A percentile compares a stretch with the other conserved stretches of the same genome.
Conservation (phyloP, 2,797 vertebrate genomes). For the Poliocrania exsul region DNA sequence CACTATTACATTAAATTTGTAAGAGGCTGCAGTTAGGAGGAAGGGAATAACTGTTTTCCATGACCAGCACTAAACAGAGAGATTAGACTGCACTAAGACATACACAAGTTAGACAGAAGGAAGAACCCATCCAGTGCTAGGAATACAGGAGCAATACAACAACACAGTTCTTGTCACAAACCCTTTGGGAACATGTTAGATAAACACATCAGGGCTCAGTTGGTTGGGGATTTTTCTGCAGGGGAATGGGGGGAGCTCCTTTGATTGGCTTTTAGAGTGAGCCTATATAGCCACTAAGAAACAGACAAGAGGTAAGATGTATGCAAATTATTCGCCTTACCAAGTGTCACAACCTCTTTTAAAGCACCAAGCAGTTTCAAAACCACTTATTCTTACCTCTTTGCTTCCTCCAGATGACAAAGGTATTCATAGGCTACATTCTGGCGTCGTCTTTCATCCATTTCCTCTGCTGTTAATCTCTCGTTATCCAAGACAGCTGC, state of each 20-base stretch:
- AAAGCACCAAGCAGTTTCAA: not conserved
- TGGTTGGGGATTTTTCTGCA: rapidly evolving
- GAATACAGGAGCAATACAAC: not conserved
- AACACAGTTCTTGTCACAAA: not conserved
- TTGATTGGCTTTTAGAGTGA: not conserved
- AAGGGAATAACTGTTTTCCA: not conserved
- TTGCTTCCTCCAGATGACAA: slow-evolving; percentile 97
- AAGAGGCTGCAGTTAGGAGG: not conserved
- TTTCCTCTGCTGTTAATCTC: slow-evolving; percentile 97
- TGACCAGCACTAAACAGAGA: rapidly evolving
- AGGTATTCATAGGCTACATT: slow-evolving; percentile 98
- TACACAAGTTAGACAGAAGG: rapidly evolving
- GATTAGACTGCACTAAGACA: not conserved
- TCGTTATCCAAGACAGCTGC: slow-evolving; percentile 96
- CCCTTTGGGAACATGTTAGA: not conserved
- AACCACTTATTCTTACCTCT: slow-evolving; percentile 81
- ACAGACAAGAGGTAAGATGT: not conserved
- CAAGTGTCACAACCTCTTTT: not conserved
- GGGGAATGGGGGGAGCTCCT: not conserved
- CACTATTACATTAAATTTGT: not conserved
- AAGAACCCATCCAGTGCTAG: not conserved
- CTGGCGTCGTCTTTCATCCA: slow-evolving; percentile 94
- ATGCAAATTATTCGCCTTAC: not conserved
- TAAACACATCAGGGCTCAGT: rapidly evolving
- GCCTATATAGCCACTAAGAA: not conserved